A percentile compares a stretch with the other conserved stretches of the same genome.
Evolutionary conservation across 2,888 invertebrate species (phyloP).

Genomic region (Scotopteryx bipunctaria): DNA sequence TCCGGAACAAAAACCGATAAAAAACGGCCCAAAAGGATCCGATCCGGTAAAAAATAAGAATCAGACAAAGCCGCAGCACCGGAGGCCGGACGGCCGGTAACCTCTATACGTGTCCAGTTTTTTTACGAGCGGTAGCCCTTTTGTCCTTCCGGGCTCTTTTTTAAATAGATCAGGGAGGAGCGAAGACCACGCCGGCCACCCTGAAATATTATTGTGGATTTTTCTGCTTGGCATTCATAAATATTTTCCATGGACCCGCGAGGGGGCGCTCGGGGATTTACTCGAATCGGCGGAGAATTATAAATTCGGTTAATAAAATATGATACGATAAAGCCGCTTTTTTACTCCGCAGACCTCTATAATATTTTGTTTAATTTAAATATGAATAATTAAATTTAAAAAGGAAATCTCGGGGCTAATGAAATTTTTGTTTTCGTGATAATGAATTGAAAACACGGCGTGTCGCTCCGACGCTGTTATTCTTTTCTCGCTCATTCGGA

Average conservation of each 20-base stretch:
- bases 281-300: conserved; percentile 80
- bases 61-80: conserved; percentile 69
- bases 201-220: conserved; percentile 84
- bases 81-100: conserved; percentile 61
- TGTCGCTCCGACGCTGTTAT: conserved; percentile 72
- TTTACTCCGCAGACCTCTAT: conserved; percentile 73
- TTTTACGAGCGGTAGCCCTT: conserved; percentile 77
- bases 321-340: conserved; percentile 80
- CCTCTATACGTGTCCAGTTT: conserved; percentile 81
- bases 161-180: conserved; percentile 82
- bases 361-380: conserved; percentile 84
- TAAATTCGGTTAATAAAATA: conserved; percentile 83
- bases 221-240: conserved; percentile 83
- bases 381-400: conserved; percentile 83
- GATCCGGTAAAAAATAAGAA: conserved; percentile 83
- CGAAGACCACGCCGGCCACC: conserved; percentile 75
- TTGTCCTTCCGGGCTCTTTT: conserved; percentile 82
- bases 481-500: conserved; percentile 79
- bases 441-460: conserved; percentile 82
- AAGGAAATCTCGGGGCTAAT: conserved; percentile 81
- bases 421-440: conserved; percentile 83
- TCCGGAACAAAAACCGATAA: conserved; percentile 83
- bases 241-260: conserved; percentile 70
- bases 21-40: conserved; percentile 78
- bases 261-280: conserved; percentile 62